Evolutionary conservation across 2,888 invertebrate species (phyloP).

Genomic region (Conistra vaccinii): DNA sequence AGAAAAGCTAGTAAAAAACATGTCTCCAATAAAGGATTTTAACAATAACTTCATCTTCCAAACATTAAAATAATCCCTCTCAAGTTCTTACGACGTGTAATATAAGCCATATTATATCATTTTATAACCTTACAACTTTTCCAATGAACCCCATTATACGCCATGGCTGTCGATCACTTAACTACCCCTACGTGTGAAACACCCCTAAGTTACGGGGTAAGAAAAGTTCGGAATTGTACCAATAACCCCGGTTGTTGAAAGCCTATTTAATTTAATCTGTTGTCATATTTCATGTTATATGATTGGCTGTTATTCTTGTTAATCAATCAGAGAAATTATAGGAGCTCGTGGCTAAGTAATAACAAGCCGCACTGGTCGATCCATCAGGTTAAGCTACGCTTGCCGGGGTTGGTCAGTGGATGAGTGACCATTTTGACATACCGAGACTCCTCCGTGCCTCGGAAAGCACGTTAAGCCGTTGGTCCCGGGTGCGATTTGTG

Average conservation of each 20-base stretch:
- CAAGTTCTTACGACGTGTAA: conserved; percentile 46
- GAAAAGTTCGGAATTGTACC: conserved; percentile 47
- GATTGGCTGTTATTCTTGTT: background rate
- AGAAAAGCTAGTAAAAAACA: background rate
- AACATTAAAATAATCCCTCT: conserved; percentile 17
- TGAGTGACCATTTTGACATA: no score
- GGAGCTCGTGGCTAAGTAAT: no score
- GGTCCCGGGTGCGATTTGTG: no score
- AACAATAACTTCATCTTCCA: conserved; percentile 13
- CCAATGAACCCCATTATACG: conserved; percentile 34
- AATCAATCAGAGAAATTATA: background rate
- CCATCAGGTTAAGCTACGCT: no score
- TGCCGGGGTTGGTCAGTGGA: no score
- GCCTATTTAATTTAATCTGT: conserved; percentile 30
- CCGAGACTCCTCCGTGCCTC: no score
- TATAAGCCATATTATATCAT: conserved; percentile 59
- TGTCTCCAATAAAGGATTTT: background rate
- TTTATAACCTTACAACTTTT: conserved; percentile 61
- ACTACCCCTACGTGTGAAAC: conserved; percentile 56
- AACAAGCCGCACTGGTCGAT: no score
- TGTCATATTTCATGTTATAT: conserved; percentile 8
- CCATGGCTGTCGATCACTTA: conserved; percentile 56
- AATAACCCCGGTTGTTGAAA: conserved; percentile 26
- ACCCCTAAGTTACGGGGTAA: conserved; percentile 44
- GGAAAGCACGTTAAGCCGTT: no score